Evolutionary conservation across 2,113 vertebrate genomes (phyloP).

Genomic region (Trachemys scripta): DNA sequence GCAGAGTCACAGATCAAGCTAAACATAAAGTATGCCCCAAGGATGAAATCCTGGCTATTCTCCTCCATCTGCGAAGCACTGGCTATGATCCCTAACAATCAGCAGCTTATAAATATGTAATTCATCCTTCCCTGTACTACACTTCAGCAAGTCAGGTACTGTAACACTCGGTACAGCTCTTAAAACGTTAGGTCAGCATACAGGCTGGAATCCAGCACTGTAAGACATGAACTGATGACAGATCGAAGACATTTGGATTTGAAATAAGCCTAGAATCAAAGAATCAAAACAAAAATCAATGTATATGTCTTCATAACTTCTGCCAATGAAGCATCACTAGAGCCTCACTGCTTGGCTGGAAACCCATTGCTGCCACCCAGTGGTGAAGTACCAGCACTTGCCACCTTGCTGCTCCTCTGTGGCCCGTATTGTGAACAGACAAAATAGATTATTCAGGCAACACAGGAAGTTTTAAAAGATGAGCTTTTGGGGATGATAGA

Average conservation of each 20-base stretch:
- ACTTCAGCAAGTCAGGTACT: background rate
- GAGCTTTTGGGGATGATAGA: background rate
- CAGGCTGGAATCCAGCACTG: slow-evolving; percentile 8
- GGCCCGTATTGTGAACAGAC: background rate
- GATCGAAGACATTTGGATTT: background rate
- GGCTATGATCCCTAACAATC: background rate
- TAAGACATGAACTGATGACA: slow-evolving; percentile 42
- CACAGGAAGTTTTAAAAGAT: fast-evolving
- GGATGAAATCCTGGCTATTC: slow-evolving; percentile 9
- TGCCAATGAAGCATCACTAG: slow-evolving; percentile 21
- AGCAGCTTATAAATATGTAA: background rate
- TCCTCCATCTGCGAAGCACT: slow-evolving; percentile 8
- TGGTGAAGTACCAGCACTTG: slow-evolving; percentile 61
- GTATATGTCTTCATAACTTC: slow-evolving; percentile 16
- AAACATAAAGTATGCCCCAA: background rate
- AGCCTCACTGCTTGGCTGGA: slow-evolving; percentile 57
- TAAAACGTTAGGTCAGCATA: background rate
- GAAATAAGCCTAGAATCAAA: background rate
- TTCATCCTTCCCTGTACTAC: background rate
- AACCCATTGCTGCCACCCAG: slow-evolving; percentile 84
- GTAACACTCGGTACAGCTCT: slow-evolving; percentile 15
- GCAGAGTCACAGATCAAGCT: slow-evolving; percentile 33
- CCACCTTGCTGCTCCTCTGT: background rate
- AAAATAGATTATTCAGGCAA: fast-evolving
- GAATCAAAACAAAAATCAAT: slow-evolving; percentile 53